Evolutionary conservation across 2,888 invertebrate species (phyloP).

Genomic region (Luperina testacea): DNA sequence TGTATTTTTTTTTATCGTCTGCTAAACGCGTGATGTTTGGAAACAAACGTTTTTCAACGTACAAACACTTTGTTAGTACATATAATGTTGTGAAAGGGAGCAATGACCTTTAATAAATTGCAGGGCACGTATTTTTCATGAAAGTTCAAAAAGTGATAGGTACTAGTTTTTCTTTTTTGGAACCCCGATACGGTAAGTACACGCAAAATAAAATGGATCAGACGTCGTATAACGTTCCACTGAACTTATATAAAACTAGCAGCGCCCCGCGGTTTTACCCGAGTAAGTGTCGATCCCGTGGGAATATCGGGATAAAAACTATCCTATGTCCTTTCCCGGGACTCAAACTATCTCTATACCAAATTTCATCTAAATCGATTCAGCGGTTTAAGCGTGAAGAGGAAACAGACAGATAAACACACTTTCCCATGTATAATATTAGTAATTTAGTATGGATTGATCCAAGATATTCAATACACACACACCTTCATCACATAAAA

Average conservation of each 20-base stretch:
- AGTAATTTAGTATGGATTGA: too few species aligned
- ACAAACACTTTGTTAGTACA: neutral
- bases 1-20: neutral
- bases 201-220: neutral
- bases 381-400: too few species aligned
- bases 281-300: too few species aligned
- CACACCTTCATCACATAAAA: neutral
- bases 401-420: too few species aligned
- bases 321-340: too few species aligned
- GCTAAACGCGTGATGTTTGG: slow-evolving; percentile 3
- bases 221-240: neutral
- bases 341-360: too few species aligned
- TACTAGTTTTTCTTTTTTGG: neutral
- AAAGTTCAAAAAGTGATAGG: neutral
- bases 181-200: neutral
- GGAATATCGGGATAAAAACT: too few species aligned
- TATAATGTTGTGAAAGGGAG: slow-evolving; percentile 29
- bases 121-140: neutral
- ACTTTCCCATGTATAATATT: too few species aligned
- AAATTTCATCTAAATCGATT: too few species aligned
- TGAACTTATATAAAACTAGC: neutral
- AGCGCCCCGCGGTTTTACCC: too few species aligned
- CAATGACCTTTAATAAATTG: slow-evolving; percentile 32
- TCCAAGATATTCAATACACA: neutral
- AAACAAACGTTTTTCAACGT: slow-evolving; percentile 18